Evolutionary conservation across 2,113 vertebrate species (phyloP), one percentile per base, ranked within the genome.

Genomic region (Cricetomys ansorgei): DNA sequence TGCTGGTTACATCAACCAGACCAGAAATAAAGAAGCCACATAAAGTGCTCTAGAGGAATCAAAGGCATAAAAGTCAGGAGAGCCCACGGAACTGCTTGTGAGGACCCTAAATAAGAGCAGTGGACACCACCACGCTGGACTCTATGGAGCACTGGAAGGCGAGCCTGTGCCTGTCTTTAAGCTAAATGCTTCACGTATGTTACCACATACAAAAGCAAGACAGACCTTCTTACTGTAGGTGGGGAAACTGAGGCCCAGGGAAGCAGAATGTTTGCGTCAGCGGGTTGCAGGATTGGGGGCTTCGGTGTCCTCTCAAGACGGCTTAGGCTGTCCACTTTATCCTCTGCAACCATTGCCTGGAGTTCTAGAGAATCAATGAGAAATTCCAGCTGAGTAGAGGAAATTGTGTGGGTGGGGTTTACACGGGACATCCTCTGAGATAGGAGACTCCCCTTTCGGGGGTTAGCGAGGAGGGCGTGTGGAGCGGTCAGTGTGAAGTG

Each of bases 121-220:
- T 5, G 4, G 0, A 10, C 5, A 25, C 3, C 17, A 29, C 1
- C 65, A 29, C 37, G 25, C 21, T 6, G 0, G 11, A 2, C 9
- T 53, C 31, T 9, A 0, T 25, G 50, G 4, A 5, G 19, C 5
- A 0, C 19, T 5, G n/a, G 40, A 43, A 29, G 9, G 40, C 0
- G 53, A 27, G 7, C 37, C 2, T 7, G 31, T 5, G 34, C 50
- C 31, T 4, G 45, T 40, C 53, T 62, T n/a, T 21, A 27, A 37
- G 57, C 23, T 59, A 3, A 87, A 12, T 31, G 50, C 21, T 50
- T 95, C 34, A 9, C 0, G 0, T 16, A 3, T 12, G 0, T 92
- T 7, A 29, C 16, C 29, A 45, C 1, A 0, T 37, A 9, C 37
- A 53, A 70, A 43, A n/a, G 59, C 27, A 64, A 12, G 2, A 9